Evolutionary conservation across 2,113 vertebrate genomes (phyloP).

Genomic region (Narcine bancroftii): DNA sequence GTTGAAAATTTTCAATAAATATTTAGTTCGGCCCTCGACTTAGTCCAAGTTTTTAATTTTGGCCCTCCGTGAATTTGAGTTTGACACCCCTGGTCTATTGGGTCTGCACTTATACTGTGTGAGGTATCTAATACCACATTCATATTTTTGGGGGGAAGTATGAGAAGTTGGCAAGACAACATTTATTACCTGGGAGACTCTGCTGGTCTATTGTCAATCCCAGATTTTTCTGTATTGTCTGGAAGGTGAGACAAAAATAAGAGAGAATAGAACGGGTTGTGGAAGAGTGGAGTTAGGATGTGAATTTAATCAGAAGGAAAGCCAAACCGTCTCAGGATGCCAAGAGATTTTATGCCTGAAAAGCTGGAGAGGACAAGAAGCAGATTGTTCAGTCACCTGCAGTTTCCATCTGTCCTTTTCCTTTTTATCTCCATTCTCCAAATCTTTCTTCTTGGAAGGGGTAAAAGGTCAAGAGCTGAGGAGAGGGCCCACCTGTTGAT

Average conservation of each 20-base stretch:
- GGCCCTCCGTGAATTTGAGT: no score
- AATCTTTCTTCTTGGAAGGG: neutral
- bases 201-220: no score
- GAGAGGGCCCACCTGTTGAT: neutral
- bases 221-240: no score
- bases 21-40: no score
- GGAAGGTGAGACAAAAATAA: neutral
- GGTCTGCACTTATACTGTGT: neutral
- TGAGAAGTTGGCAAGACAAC: neutral
- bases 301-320: neutral
- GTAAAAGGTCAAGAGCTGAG: neutral
- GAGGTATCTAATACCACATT: neutral
- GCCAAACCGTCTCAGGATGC: neutral
- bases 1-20: no score
- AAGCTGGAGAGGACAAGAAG: neutral
- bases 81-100: no score
- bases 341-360: neutral
- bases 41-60: no score
- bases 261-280: neutral
- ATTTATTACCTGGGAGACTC: neutral
- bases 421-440: neutral
- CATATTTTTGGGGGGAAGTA: neutral
- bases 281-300: neutral
- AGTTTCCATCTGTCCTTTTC: neutral
- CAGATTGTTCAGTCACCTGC: neutral